A percentile compares a stretch with the other conserved stretches of the same genome.
phyloP scores from a whole-genome alignment of 2,888 invertebrate genomes.

The Girardia tigrina region DNA sequence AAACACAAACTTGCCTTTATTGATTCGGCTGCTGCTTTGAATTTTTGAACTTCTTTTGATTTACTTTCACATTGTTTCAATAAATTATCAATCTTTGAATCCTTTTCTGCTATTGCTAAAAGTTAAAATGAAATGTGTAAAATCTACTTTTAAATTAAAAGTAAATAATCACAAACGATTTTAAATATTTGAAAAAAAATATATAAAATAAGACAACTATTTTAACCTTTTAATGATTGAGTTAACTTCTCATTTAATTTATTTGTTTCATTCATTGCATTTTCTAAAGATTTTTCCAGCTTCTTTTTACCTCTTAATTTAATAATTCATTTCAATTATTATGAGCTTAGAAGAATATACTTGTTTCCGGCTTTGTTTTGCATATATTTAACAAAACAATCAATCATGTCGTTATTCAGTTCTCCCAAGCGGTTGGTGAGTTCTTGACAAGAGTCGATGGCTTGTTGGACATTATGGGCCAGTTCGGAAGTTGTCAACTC shows the following conservation, averaged over 20 bases:
- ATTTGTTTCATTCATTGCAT: neutral
- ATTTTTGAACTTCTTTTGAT: neutral
- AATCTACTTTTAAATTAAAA: neutral
- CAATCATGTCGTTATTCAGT: constrained; percentile 45
- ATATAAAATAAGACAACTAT: too few species aligned
- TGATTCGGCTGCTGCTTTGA: neutral
- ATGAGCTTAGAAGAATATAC: too few species aligned
- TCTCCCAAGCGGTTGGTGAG: constrained; percentile 42
- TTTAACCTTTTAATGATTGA: neutral
- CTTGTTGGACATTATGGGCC: constrained; percentile 41
- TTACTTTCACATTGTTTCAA: neutral
- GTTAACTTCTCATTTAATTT: neutral
- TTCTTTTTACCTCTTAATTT: neutral
- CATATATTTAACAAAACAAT: constrained; percentile 42
- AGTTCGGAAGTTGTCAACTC: constrained; percentile 43
- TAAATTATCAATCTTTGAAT: neutral
- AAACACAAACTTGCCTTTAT: neutral
- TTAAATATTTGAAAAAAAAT: neutral
- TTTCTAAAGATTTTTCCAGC: neutral
- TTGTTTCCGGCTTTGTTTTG: constrained; percentile 47
- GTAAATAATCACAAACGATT: neutral
- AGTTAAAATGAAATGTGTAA: neutral
- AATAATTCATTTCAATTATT: too few species aligned
- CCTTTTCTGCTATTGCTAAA: neutral
- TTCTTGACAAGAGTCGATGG: constrained; percentile 41